A percentile compares a stretch with the other conserved stretches of the same genome.
These are phyloP conservation scores for Halcyon senegalensis DNA, from an alignment of 2,113 vertebrate genomes.

Conservation along the genomic window DNA sequence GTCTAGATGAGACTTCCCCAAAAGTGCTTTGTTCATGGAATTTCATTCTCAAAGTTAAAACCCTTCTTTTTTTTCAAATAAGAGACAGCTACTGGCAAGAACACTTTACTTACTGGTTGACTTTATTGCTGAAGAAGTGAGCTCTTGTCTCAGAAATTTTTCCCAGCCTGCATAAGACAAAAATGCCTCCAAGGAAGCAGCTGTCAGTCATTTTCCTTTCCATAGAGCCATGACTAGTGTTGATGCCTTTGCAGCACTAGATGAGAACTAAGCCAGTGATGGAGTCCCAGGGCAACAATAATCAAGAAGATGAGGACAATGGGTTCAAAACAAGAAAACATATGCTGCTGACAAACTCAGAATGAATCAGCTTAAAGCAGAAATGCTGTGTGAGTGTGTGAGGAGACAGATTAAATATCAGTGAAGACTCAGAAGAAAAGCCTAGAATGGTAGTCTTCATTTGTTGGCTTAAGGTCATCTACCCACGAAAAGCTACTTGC, in stretches of 20 bases:
- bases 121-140: conserved; percentile 12
- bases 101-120: not conserved
- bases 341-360: not conserved
- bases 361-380: not conserved
- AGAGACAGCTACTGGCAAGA: not conserved
- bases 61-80: conserved; percentile 20
- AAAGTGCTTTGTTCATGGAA: not conserved
- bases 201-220: not conserved
- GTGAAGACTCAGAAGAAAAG: not conserved
- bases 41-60: not conserved
- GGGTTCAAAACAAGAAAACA: not conserved
- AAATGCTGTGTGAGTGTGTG: not conserved
- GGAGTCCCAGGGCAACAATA: not conserved
- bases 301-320: not conserved
- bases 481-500: not conserved
- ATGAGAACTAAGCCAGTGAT: not conserved
- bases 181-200: not conserved
- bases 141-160: not conserved
- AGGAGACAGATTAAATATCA: not conserved
- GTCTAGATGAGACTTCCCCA: not conserved
- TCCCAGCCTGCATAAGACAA: not conserved
- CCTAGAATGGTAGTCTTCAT: not conserved
- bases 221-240: not conserved
- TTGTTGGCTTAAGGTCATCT: not conserved
- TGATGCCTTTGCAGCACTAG: not conserved